phyloP scores from a whole-genome alignment of 2,888 invertebrate genomes.

The Sarcophaga caerulescens region DNA sequence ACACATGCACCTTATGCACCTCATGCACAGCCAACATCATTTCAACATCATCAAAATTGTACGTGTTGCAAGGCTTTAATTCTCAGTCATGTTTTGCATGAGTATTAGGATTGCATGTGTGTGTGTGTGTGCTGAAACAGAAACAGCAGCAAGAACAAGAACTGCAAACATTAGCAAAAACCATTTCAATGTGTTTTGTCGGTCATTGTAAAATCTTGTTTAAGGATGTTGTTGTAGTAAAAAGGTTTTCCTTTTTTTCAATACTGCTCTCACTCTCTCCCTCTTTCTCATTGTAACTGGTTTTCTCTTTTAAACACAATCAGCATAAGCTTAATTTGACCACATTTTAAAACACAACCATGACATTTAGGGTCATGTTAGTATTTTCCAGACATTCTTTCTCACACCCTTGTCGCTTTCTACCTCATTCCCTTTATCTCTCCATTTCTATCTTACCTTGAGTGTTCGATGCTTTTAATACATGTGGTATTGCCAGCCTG shows the following conservation, averaged over 20 bases:
- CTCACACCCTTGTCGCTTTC: background rate
- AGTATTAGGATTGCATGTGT: background rate
- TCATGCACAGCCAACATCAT: background rate
- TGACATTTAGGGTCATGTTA: slow-evolving; percentile 76
- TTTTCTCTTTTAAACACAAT: background rate
- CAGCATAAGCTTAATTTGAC: slow-evolving; percentile 73
- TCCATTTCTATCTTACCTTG: background rate
- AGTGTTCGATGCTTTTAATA: background rate
- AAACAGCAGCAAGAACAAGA: slow-evolving; percentile 6
- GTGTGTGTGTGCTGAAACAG: background rate
- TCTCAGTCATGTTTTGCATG: background rate
- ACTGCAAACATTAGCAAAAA: slow-evolving; percentile 1
- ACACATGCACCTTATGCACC: background rate
- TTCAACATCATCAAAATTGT: slow-evolving; percentile 32
- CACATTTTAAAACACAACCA: slow-evolving; percentile 78
- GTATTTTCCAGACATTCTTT: slow-evolving; percentile 22
- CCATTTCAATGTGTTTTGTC: background rate
- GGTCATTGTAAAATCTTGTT: slow-evolving; percentile 32
- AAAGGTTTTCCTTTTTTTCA: background rate
- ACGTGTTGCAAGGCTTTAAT: background rate
- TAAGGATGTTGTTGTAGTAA: slow-evolving; percentile 10
- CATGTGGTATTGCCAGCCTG: background rate
- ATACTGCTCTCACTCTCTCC: background rate
- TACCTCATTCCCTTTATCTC: background rate
- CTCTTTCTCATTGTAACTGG: background rate